Evolutionary conservation across 2,797 vertebrate genomes (phyloP), one percentile per base, ranked within the genome.

Genomic region (Coregonus sp.): DNA sequence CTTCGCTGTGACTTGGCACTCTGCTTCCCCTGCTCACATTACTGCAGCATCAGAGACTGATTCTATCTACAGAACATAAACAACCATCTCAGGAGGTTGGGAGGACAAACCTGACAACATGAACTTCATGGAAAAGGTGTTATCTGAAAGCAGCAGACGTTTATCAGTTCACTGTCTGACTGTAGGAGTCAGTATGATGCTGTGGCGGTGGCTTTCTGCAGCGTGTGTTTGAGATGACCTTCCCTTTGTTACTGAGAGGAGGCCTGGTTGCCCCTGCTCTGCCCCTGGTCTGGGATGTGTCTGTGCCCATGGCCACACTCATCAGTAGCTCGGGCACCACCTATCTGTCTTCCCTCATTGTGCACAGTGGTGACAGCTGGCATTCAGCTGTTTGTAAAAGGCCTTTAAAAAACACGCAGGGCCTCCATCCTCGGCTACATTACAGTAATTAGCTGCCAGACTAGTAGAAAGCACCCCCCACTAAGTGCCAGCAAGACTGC

Each of bases 401-500:
- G 94, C 94, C 93, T 95, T 96, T 96, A 94, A 95, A 94, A 94
- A 94, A 94, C 92, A 95, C 82, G 94, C 94, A 92, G 95, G 93
- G 94, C 95, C 95, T 95, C 89, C 81, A 86, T 96, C 95, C 94
- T 93, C 95, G 84, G 95, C 90, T 93, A 96, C 92, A 97, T 96
- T 95, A 97, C 97, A 97, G 97, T 97, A 98, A 99, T 99, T 99
- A 99, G 97, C 96, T 97, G 96, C 96, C 93, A 93, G 95, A 95
- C 90, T 95, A 94, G 94, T 96, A 95, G 96, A 96, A 95, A 93
- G 93, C 95, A 95, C 66, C 66, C 66, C 66, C 66, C 66, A 68
- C 66, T 92, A 95, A 97, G 97, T 94, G 91, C 93, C 95, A 94
- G 94, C 93, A 93, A 95, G 93, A 92, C 91, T 92, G 92, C 90